Evolutionary conservation across 37 sponge, comb jelly and placozoan genomes (phyloP).

Genomic region (Oscarella lobularis): DNA sequence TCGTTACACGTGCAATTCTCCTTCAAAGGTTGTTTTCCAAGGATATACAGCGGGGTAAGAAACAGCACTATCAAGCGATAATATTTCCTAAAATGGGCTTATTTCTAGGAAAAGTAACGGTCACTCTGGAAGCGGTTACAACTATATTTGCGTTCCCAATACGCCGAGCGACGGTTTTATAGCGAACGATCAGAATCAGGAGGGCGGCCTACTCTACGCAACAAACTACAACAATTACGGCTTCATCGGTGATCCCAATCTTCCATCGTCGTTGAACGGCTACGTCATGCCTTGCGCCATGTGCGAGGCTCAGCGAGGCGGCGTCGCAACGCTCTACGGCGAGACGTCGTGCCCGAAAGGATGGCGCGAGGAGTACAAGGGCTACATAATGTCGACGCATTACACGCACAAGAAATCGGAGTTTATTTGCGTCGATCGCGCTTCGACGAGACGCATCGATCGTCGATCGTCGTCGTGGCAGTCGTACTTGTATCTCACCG

Average conservation of each 20-base stretch:
- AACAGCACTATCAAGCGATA: not conserved
- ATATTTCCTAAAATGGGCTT: not conserved
- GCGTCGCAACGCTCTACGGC: not conserved
- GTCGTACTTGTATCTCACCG: not conserved
- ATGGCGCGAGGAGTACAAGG: not conserved
- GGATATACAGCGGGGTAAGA: not conserved
- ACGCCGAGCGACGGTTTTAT: not conserved
- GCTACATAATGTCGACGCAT: not conserved
- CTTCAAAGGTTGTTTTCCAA: not conserved
- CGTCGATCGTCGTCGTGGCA: not conserved
- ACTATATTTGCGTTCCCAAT: not conserved
- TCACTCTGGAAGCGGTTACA: not conserved
- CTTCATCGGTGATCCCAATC: slow-evolving; percentile 1
- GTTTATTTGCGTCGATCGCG: not conserved
- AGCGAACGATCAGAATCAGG: not conserved
- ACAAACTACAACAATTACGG: not conserved
- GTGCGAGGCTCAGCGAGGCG: not conserved
- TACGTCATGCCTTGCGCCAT: not conserved
- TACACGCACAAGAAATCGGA: not conserved
- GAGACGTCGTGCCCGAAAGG: not conserved
- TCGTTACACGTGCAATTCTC: not conserved
- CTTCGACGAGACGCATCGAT: not conserved
- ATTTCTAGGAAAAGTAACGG: not conserved
- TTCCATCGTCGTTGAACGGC: not conserved
- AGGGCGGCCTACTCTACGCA: not conserved